These are phyloP conservation scores for Triplophysa dalaica DNA, from an alignment of 2,113 vertebrate genomes.

Conservation along the genomic window DNA sequence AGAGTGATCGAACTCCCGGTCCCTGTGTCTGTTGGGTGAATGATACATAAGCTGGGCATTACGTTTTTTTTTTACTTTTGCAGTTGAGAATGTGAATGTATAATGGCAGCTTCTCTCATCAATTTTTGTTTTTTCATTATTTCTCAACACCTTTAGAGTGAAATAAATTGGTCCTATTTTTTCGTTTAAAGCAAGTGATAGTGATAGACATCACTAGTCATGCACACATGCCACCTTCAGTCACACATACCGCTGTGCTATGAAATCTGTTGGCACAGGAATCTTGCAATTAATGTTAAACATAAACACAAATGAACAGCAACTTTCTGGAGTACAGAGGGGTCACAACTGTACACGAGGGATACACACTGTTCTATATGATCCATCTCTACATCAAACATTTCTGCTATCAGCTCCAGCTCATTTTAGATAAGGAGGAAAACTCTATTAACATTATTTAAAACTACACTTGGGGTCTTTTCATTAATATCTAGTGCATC, in stretches of 20 bases:
- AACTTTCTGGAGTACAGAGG: constrained; percentile 4
- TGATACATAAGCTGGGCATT: too few species aligned
- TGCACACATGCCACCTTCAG: constrained; percentile 18
- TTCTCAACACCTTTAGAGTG: too few species aligned
- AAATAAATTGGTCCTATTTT: too few species aligned
- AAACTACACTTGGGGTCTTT: constrained; percentile 25
- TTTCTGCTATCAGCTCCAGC: constrained; percentile 28
- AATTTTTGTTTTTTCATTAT: too few species aligned
- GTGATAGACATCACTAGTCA: too few species aligned
- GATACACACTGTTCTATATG: constrained; percentile 30
- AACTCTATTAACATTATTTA: not conserved
- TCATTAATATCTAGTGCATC: constrained; percentile 13
- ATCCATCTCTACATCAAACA: constrained; percentile 26
- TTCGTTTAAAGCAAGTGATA: too few species aligned
- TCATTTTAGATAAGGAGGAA: constrained; percentile 16
- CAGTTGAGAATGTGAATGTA: too few species aligned
- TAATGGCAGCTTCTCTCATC: too few species aligned
- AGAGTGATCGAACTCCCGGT: too few species aligned
- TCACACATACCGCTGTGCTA: constrained; percentile 19
- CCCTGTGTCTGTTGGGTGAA: too few species aligned
- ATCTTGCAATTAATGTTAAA: constrained; percentile 30
- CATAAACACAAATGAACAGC: constrained; percentile 25
- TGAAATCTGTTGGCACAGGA: constrained; percentile 19
- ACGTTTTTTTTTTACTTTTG: too few species aligned
- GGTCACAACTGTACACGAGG: constrained; percentile 10